Base-by-base conservation (phyloP, 2,888 invertebrate genomes). In the Pyrrhosoma nymphula region DNA sequence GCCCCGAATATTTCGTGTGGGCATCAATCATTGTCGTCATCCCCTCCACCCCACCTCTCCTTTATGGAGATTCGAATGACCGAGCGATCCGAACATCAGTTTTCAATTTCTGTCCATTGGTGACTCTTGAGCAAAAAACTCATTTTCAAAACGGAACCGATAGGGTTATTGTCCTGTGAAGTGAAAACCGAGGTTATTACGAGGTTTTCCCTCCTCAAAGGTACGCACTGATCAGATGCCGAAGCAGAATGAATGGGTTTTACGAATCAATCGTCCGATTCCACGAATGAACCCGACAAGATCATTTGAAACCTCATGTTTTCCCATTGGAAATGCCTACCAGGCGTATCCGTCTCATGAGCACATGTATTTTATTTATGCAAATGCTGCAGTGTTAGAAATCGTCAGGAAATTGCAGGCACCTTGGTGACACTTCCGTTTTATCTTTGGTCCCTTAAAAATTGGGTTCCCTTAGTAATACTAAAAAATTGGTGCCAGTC, bases 1-100 rank as follows among this genome's bases (percentile, higher is more conserved):
- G 82, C 82, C 30, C n/a, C 18, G 82, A 26, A 35, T 82, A 82
- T 82, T 82, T 35, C 26, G 82, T 82, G 30, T 14, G 30, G 82
- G 82, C 82, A 82, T 82, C 82, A 82, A 82, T 82, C 82, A 82
- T 82, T 82, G 82, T 82, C n/a, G 82, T 35, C 82, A 82, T 12
- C 69, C 69, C n/a, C n/a, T n/a, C 47, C 2, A 4, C 47, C 47
- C 47, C 47, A 3, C 35, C 30, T n/a, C n/a, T n/a, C n/a, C n/a
- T n/a, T n/a, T n/a, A n/a, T n/a, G 30, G 30, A 35, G 35, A 16
- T 35, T 35, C 82, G 35, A 82, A n/a, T 14, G 69, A 60, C 60
- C 69, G 69, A 20, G 3, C 82, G 30, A 35, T 82, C 18, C 82
- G 35, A 82, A 82, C 82, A 35, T 82, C 82, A 35, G 82, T 82